Conservation (phyloP, 2,888 invertebrate genomes). For the Drosophila conformis region DNA sequence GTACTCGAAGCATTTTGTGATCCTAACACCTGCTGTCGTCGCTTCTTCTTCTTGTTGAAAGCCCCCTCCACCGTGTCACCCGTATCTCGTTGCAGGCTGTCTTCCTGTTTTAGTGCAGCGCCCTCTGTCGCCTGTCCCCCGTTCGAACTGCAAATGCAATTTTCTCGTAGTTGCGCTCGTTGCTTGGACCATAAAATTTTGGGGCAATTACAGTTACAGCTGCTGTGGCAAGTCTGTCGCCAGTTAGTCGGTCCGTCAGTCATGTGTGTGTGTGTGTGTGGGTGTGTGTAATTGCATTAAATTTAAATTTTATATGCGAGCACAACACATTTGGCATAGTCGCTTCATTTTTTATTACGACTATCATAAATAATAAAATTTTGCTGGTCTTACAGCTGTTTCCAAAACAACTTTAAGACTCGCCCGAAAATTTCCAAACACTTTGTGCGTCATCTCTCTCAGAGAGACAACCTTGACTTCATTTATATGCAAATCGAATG, state of each 20-base stretch:
- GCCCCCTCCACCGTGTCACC: conserved; percentile 41
- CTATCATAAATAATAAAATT: conserved; percentile 69
- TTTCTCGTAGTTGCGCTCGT: conserved; percentile 65
- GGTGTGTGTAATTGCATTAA: conserved; percentile 63
- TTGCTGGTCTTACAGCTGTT: conserved; percentile 32
- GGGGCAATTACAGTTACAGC: conserved; percentile 74
- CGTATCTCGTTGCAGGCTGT: conserved; percentile 23
- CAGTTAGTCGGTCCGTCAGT: conserved; percentile 14
- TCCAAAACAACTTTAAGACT: conserved; percentile 23
- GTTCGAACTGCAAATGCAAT: conserved; percentile 69
- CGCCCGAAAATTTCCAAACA: conserved; percentile 36
- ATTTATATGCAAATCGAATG: conserved; percentile 65
- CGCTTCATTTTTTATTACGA: conserved; percentile 53
- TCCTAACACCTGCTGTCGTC: conserved; percentile 76
- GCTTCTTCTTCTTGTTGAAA: conserved; percentile 59
- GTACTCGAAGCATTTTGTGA: conserved; percentile 69
- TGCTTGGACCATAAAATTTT: conserved; percentile 72
- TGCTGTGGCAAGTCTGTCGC: conserved; percentile 29
- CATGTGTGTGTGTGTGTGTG: conserved; percentile 8
- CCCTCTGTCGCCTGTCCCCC: conserved; percentile 59
- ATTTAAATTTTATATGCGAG: conserved; percentile 73
- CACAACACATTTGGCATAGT: conserved; percentile 65
- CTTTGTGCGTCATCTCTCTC: conserved; percentile 54
- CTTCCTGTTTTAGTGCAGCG: conserved; percentile 64
- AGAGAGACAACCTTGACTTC: conserved; percentile 66